Conservation (phyloP, 2,888 invertebrate species). For the Amphipyra berbera region DNA sequence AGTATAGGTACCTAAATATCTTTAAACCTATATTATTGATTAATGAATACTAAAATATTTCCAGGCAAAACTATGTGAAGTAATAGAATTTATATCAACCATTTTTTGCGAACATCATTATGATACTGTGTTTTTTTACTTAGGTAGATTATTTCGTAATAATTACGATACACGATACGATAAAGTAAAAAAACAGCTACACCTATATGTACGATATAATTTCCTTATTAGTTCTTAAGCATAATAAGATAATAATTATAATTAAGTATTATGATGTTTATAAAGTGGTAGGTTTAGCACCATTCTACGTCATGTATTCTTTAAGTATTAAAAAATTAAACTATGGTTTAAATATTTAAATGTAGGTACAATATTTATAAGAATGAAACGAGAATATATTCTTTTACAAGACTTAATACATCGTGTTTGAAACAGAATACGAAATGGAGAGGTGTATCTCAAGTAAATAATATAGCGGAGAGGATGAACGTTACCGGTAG, state of each 20-base stretch:
- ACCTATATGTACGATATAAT: too few relatives aligned
- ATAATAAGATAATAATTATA: conserved; percentile 30
- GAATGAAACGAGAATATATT: not conserved
- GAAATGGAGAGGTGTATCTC: too few relatives aligned
- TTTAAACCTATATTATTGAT: too few relatives aligned
- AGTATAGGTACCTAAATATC: too few relatives aligned
- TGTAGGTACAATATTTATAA: not conserved
- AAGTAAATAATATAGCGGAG: not conserved
- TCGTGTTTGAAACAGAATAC: not conserved
- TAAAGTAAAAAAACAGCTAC: conserved; percentile 37
- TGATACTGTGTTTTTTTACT: conserved; percentile 25
- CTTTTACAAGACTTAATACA: not conserved
- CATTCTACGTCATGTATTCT: not conserved
- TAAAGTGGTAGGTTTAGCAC: not conserved
- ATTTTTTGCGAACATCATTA: conserved; percentile 29
- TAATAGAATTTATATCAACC: not conserved
- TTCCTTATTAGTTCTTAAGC: conserved; percentile 46
- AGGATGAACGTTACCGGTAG: conserved; percentile 6
- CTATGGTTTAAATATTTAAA: too few relatives aligned
- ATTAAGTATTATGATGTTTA: not conserved
- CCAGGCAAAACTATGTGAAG: not conserved
- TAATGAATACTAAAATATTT: conserved; percentile 10
- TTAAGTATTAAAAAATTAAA: not conserved
- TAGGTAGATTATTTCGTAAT: conserved; percentile 19
- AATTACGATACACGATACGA: too few relatives aligned